Percentiles rank a stretch among this genome's conserved stretches.
Conservation (phyloP, 2,888 invertebrate species). For the Callimorpha dominula region DNA sequence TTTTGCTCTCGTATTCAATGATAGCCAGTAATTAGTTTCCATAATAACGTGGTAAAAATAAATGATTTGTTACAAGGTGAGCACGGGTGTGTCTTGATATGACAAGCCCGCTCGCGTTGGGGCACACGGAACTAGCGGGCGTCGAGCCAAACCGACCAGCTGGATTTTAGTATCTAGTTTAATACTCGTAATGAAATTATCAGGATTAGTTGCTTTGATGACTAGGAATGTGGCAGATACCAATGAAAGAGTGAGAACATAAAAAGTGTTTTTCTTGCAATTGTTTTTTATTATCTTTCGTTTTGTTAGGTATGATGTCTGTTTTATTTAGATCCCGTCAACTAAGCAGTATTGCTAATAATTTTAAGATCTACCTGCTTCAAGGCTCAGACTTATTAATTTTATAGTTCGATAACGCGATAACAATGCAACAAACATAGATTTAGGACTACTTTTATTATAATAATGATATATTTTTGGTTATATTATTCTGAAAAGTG, state of each 20-base stretch:
- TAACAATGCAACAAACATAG: no score
- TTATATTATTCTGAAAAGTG: no score
- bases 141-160: slow-evolving; percentile 21
- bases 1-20: slow-evolving; percentile 18
- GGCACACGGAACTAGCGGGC: slow-evolving; percentile 33
- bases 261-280: no score
- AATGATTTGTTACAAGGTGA: slow-evolving; percentile 62
- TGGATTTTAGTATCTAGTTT: slow-evolving; percentile 8
- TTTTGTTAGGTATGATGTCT: no score
- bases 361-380: no score
- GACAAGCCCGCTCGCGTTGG: slow-evolving; percentile 44
- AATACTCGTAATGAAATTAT: slow-evolving; percentile 1
- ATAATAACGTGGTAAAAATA: slow-evolving; percentile 51
- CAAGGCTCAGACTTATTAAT: no score
- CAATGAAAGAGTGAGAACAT: background rate
- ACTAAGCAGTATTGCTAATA: no score
- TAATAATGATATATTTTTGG: no score
- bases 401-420: no score
- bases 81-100: slow-evolving; percentile 55
- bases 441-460: no score
- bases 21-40: slow-evolving; percentile 33
- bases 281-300: no score
- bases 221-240: slow-evolving; percentile 9
- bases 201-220: slow-evolving; percentile 11
- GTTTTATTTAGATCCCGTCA: no score